Evolutionary conservation across 2,797 vertebrate genomes (phyloP).

Genomic region (Bradypus variegatus): DNA sequence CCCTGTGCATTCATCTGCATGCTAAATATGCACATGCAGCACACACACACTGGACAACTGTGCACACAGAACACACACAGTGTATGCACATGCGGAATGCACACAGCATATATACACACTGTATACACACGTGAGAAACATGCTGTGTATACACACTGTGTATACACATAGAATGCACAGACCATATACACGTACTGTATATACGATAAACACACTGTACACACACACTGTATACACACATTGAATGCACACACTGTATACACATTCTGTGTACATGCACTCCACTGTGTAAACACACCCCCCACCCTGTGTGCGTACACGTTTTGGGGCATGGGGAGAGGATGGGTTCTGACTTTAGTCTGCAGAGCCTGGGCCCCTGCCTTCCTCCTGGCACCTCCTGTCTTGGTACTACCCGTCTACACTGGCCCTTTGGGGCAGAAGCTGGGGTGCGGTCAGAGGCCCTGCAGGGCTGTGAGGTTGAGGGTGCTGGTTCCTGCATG

Average conservation of each 20-base stretch:
- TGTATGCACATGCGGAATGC: background rate
- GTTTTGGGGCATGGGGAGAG: background rate
- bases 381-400: background rate
- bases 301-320: too few relatives aligned
- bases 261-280: background rate
- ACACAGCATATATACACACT: background rate
- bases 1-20: too few relatives aligned
- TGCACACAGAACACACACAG: background rate
- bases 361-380: background rate
- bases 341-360: background rate
- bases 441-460: background rate
- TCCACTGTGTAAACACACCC: background rate
- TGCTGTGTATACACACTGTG: background rate
- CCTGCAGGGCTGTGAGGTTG: background rate
- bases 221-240: too few relatives aligned
- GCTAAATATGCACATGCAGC: too few relatives aligned
- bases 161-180: background rate
- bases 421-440: background rate
- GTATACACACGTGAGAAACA: background rate
- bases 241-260: background rate
- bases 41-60: too few relatives aligned
- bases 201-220: too few relatives aligned
- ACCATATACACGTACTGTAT: background rate
- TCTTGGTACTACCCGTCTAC: background rate
- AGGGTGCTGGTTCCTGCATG: fast-evolving